Base-by-base conservation (phyloP, 2,797 vertebrate species). In the Cercopithecus diana region DNA sequence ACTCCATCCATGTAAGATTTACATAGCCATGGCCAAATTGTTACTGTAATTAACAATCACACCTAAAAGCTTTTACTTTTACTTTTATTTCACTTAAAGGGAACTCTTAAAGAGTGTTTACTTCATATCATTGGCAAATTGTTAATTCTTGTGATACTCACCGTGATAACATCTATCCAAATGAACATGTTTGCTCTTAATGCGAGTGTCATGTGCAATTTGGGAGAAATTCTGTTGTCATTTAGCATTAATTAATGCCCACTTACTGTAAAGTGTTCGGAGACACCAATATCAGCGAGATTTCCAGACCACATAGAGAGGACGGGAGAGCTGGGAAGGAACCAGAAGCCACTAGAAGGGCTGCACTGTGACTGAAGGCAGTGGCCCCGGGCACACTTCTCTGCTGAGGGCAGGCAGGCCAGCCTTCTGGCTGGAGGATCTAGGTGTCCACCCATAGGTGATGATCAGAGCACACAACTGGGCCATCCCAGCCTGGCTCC, bases 181-280 rank as follows among this genome's bases (percentile, higher is more conserved):
- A 79, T 82, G 98, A 98, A 97, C 89, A 84, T 43, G 43, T 33
- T 96, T 97, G 96, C 96, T 97, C 70, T 96, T 98, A 97, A 98
- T 97, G 96, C 50, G 87, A 95, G 86, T 95, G 91, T 97, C 64
- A 9, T 75, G 57, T 67, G 64, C 95, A 96, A 98, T 97, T 98
- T 90, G 83, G 94, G 90, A 92, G 94, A 90, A 98, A 97, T 97
- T 89, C 95, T 73, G 45, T 97, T 98, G 96, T 97, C 85, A 81
- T 98, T 98, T 97, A 85, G 86, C 85, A 58, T 97, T 98, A 98
- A 98, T 98, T 98, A 98, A 95, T 77, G 97, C 88, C 97, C 94
- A 89, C 86, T 98, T 98, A 93, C 43, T 97, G 76, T 75, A 4
- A 97, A 95, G 70, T 50, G 28, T 81, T 97, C 96, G 90, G 98